phyloP scores from a whole-genome alignment of 2,888 invertebrate species.

The Rhorus exstirpatorius region DNA sequence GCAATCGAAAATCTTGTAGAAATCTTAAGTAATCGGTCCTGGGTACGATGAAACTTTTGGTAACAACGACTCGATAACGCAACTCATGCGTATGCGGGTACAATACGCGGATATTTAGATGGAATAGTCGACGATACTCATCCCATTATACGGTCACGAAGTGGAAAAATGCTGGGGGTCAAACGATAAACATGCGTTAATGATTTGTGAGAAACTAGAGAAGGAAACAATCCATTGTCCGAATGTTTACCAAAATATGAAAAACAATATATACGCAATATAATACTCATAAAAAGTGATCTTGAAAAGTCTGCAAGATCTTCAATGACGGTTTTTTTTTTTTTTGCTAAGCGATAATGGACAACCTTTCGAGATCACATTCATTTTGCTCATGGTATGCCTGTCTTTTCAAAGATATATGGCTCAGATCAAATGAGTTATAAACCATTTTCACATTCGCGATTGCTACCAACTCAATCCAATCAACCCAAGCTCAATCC shows the following conservation, averaged over 20 bases:
- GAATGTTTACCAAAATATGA: too few relatives aligned
- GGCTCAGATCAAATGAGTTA: constrained; percentile 80
- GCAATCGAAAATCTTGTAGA: too few relatives aligned
- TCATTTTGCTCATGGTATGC: neutral
- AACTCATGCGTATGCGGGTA: neutral
- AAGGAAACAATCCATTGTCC: too few relatives aligned
- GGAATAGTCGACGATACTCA: too few relatives aligned
- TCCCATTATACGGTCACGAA: too few relatives aligned
- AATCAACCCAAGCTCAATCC: constrained; percentile 12
- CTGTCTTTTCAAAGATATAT: constrained; percentile 1
- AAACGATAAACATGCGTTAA: too few relatives aligned
- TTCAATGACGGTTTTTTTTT: too few relatives aligned
- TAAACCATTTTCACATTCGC: constrained; percentile 79
- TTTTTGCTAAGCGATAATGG: neutral
- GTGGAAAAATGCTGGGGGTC: too few relatives aligned
- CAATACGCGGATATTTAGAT: constrained; percentile 8
- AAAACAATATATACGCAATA: too few relatives aligned
- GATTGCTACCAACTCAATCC: constrained; percentile 78
- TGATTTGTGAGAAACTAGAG: too few relatives aligned
- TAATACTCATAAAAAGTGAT: too few relatives aligned
- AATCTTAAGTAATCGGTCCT: constrained; percentile 27
- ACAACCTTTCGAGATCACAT: neutral
- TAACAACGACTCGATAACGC: constrained; percentile 57
- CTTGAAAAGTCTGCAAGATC: too few relatives aligned
- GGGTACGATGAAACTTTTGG: constrained; percentile 17